Conservation (phyloP, 2,113 vertebrate species). For the Antigone vipio region DNA sequence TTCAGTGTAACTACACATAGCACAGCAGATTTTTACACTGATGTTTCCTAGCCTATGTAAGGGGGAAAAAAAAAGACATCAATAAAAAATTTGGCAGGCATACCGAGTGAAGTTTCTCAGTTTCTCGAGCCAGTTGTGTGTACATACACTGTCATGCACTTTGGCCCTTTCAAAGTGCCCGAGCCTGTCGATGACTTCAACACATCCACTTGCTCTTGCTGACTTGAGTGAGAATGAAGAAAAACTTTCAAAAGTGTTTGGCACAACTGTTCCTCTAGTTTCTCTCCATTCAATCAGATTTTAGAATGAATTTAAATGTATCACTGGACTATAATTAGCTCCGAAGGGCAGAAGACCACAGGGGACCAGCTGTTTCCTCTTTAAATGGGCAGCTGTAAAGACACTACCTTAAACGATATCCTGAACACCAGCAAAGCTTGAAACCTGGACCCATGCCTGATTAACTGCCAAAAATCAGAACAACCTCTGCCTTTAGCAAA, state of each 20-base stretch:
- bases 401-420: background rate
- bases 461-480: background rate
- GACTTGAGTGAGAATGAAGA: background rate
- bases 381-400: background rate
- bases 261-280: background rate
- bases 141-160: background rate
- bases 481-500: background rate
- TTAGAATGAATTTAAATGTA: constrained; percentile 17
- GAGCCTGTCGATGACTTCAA: background rate
- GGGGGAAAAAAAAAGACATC: background rate
- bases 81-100: background rate
- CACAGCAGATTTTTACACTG: background rate
- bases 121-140: accelerated
- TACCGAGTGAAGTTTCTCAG: background rate
- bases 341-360: background rate
- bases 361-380: background rate
- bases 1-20: background rate
- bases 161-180: background rate
- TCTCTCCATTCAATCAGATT: constrained; percentile 14
- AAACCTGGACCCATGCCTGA: background rate
- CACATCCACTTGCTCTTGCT: background rate
- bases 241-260: background rate
- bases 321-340: background rate
- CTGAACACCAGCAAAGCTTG: background rate
- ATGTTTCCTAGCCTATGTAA: background rate